phyloP scores from a whole-genome alignment of 1,140 invertebrate genomes.

The Cecropterus lyciades region DNA sequence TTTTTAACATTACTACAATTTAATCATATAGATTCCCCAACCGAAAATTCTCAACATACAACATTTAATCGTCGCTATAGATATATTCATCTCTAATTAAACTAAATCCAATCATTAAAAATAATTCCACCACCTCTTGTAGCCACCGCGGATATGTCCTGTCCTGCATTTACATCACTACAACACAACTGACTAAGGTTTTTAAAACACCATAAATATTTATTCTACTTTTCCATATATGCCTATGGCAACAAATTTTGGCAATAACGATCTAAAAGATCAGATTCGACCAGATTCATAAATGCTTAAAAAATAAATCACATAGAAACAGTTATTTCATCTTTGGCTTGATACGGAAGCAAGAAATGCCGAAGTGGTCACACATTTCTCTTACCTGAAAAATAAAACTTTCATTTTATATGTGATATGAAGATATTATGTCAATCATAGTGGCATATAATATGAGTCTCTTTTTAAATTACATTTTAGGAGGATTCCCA shows the following conservation, averaged over 20 bases:
- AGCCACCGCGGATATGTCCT: neutral
- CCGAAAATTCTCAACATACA: neutral
- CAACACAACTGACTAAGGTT: conserved; percentile 29
- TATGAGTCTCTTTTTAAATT: too few species aligned
- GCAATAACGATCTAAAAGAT: conserved; percentile 28
- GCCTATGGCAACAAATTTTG: conserved; percentile 37
- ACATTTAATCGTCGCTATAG: neutral
- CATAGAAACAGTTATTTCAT: conserved; percentile 47
- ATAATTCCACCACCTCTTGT: neutral
- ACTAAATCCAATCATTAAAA: neutral
- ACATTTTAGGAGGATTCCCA: too few species aligned
- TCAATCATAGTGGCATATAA: too few species aligned
- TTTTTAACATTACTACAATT: too few species aligned
- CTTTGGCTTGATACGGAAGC: conserved; percentile 85
- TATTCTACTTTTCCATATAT: conserved; percentile 4
- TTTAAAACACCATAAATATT: conserved; percentile 25
- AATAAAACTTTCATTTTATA: conserved; percentile 11
- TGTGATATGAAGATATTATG: too few species aligned
- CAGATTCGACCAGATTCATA: conserved; percentile 24
- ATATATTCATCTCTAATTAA: neutral
- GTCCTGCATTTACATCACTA: neutral
- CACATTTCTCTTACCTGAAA: conserved; percentile 86
- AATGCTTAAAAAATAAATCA: conserved; percentile 35
- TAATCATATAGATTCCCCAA: neutral
- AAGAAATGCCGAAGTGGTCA: conserved; percentile 84